Percentiles rank a stretch among this genome's conserved stretches.
phyloP scores from a whole-genome alignment of 2,113 vertebrate species.

The Cygnus atratus region DNA sequence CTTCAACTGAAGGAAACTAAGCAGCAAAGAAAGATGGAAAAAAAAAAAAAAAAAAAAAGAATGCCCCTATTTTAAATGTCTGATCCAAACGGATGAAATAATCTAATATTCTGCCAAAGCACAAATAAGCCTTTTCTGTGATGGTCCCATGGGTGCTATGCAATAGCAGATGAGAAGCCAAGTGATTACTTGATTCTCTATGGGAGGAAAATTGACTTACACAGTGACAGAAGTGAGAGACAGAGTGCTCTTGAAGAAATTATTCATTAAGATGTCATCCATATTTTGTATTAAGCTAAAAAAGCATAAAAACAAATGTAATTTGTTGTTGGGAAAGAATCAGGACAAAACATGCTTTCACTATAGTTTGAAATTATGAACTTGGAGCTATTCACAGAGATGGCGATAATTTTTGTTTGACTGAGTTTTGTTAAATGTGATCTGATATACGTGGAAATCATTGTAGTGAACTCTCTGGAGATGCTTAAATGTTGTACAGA shows the following conservation, averaged over 20 bases:
- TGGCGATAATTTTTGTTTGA: not conserved
- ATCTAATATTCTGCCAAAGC: not conserved
- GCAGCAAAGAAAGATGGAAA: not conserved
- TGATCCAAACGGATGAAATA: not conserved
- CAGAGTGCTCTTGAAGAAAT: not conserved
- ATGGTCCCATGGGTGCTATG: not conserved
- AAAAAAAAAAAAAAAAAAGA: not conserved
- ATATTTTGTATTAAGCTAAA: not conserved
- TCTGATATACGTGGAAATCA: not conserved
- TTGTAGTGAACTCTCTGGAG: not conserved
- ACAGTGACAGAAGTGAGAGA: not conserved
- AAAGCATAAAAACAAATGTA: not conserved
- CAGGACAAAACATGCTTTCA: not conserved
- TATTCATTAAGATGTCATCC: not conserved
- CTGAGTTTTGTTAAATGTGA: not conserved
- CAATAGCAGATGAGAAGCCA: not conserved
- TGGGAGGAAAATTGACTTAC: not conserved
- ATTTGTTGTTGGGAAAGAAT: not conserved
- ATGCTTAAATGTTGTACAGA: not conserved
- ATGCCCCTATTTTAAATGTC: not conserved
- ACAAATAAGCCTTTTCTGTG: not conserved
- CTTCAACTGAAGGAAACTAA: not conserved
- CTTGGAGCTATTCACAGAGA: not conserved
- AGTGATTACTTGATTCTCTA: not conserved
- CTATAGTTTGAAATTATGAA: not conserved